Evolutionary conservation across 2,888 invertebrate genomes (phyloP).

Genomic region (Cephus pygmeus): DNA sequence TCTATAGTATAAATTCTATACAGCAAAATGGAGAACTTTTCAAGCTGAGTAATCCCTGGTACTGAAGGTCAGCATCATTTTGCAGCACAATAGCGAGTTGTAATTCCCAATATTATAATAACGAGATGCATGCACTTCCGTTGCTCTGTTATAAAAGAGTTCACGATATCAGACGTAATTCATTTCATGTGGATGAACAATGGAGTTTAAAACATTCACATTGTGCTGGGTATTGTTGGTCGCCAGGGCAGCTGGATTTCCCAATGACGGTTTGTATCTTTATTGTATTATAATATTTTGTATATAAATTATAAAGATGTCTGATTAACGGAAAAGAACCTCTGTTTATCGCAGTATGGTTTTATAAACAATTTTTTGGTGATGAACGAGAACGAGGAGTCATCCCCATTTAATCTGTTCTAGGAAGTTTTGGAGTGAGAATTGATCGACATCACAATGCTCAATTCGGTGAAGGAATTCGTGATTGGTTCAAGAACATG

Average conservation of each 20-base stretch:
- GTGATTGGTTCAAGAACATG: constrained; percentile 43
- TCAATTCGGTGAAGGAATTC: constrained; percentile 35
- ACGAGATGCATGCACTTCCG: constrained; percentile 44
- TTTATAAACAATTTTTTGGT: too few species aligned
- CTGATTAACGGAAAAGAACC: too few species aligned
- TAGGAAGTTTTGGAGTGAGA: not conserved
- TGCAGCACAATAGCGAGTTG: not conserved
- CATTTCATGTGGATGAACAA: not conserved
- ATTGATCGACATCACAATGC: constrained; percentile 6
- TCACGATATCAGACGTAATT: not conserved
- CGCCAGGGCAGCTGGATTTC: not conserved
- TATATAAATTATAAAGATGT: not conserved
- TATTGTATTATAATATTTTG: not conserved
- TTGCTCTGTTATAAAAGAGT: constrained; percentile 4
- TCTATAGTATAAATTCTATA: not conserved
- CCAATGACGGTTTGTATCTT: not conserved
- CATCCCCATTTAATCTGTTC: not conserved
- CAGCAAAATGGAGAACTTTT: not conserved
- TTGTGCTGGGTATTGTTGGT: not conserved
- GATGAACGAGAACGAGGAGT: too few species aligned
- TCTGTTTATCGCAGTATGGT: not conserved
- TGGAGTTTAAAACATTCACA: not conserved
- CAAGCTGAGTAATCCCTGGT: not conserved
- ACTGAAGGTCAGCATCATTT: not conserved
- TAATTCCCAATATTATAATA: constrained; percentile 26